Conservation (phyloP, 2,797 vertebrate species). For the Gymnothorax javanicus region DNA sequence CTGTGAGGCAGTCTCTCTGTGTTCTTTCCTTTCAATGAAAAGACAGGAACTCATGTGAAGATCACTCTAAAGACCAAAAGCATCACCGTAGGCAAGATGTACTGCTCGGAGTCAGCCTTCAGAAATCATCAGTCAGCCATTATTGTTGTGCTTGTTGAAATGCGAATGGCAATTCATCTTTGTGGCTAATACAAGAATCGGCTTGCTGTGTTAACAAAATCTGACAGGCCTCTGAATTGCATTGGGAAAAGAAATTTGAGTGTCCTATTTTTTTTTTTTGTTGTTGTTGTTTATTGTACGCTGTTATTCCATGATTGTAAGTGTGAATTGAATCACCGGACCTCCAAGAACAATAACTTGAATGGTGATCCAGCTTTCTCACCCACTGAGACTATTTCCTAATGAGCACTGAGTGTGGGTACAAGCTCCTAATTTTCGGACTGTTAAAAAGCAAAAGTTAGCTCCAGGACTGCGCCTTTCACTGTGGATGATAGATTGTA, state of each 20-base stretch:
- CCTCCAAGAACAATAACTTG: neutral
- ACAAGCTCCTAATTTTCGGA: neutral
- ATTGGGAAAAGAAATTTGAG: neutral
- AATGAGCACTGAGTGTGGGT: slow-evolving; percentile 13
- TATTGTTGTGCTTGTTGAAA: slow-evolving; percentile 6
- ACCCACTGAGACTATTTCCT: neutral
- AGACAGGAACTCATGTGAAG: neutral
- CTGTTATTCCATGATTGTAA: neutral
- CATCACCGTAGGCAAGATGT: neutral
- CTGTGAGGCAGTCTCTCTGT: neutral
- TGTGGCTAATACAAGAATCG: neutral
- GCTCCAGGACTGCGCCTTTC: neutral
- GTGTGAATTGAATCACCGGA: neutral
- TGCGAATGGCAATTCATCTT: neutral
- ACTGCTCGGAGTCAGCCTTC: neutral
- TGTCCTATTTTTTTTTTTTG: neutral
- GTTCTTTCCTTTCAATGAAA: neutral
- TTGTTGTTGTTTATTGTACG: neutral
- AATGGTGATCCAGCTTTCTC: neutral
- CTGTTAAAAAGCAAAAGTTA: neutral
- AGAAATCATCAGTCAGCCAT: neutral
- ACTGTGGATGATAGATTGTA: slow-evolving; percentile 1
- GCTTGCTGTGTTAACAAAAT: neutral
- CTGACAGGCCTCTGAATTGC: neutral
- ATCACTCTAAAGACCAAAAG: neutral